Base-by-base conservation (phyloP, 2,888 invertebrate species). In the Tanytarsus gracilentus region DNA sequence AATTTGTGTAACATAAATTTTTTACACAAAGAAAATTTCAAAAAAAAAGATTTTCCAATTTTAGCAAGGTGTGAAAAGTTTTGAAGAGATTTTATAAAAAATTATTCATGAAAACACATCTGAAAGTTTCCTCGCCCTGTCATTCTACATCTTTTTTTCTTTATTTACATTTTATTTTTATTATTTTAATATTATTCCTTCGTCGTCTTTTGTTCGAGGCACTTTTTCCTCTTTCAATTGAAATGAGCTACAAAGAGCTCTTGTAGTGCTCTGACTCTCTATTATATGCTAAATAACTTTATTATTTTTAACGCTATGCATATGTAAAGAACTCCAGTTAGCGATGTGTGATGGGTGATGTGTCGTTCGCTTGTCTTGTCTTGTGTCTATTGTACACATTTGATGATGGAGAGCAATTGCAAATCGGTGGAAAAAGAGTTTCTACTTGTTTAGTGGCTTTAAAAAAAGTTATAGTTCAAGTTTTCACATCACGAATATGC, bases 221-320 rank as follows among this genome's bases (percentile, higher is more conserved):
- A n/a, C n/a, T n/a, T 27, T 51, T 27, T 30, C 51, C 14, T 48
- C 48, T 33, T 55, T 55, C 55, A 55, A 39, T 55, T 33, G 21
- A 33, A 21, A 26, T 33, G 55, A 39, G 55, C 30, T 56, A 18
- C 30, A 18, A 27, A 56, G 56, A 40, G 56, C 56, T 56, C 44
- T 56, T 44, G 36, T 36, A 21, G 11, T 36, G 51, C 14, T 18
- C 23, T 53, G 30, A 9, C 7, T n/a, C 44, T 56, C 56, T 58
- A 58, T 58, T 58, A 44, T 58, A 58, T 58, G 58, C 58, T 26
- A 58, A 58, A 58, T 58, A 40, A 58, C 58, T 58, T 58, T 58
- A 58, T 58, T 58, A 56, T 40, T 56, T 40, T 33, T 44, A 44
- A 44, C 44, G 44, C 44, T 44, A 44, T 44, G 23, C 44, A 44